These are phyloP conservation scores for Coecobrya sp. DNA, from an alignment of 2,888 invertebrate species.

Conservation along the genomic window DNA sequence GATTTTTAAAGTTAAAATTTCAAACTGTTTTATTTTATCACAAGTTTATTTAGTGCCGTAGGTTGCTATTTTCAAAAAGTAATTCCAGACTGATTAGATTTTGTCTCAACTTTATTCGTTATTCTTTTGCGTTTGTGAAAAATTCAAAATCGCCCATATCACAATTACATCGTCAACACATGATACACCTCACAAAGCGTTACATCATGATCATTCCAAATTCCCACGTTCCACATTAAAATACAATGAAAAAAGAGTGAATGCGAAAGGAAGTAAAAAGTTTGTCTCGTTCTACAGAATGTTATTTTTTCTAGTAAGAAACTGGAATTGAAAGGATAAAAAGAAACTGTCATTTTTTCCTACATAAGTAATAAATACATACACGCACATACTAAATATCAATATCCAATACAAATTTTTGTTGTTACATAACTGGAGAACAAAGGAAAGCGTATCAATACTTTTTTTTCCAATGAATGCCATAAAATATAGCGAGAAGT, in stretches of 20 bases:
- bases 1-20: too few species aligned
- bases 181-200: not conserved
- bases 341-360: not conserved
- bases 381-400: not conserved
- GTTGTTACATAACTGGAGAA: constrained; percentile 13
- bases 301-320: not conserved
- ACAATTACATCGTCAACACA: not conserved
- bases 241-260: not conserved
- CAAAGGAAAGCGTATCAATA: not conserved
- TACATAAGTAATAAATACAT: not conserved
- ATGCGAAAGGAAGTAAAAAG: not conserved
- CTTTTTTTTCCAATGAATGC: constrained; percentile 1
- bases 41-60: too few species aligned
- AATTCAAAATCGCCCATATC: not conserved
- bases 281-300: not conserved
- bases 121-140: not conserved
- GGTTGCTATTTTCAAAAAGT: not conserved
- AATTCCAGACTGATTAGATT: not conserved
- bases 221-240: not conserved
- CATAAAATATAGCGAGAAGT: not conserved
- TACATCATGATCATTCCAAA: not conserved
- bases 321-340: not conserved
- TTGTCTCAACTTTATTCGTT: not conserved
- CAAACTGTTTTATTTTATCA: too few species aligned
- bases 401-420: not conserved